Evolutionary conservation across 2,888 invertebrate genomes (phyloP).

Genomic region (Nebria salina): DNA sequence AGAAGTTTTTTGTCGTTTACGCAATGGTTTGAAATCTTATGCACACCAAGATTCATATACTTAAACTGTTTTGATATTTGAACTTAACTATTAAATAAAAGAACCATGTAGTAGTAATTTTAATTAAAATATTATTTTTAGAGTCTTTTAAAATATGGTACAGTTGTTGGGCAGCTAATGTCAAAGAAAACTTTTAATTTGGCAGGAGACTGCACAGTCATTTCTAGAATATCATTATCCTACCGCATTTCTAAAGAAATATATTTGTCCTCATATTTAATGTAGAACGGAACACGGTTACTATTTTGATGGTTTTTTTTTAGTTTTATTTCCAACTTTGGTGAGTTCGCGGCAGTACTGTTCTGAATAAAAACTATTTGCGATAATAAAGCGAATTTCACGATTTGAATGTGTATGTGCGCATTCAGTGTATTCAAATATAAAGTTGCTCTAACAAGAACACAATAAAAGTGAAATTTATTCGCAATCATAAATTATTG

Average conservation of each 20-base stretch:
- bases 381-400: background rate
- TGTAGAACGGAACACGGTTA: background rate
- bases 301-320: background rate
- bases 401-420: background rate
- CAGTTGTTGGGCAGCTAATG: no score
- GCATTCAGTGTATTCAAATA: background rate
- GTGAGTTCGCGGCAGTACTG: background rate
- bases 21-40: slow-evolving; percentile 41
- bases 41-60: slow-evolving; percentile 6
- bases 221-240: background rate
- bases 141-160: no score
- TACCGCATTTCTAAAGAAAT: background rate
- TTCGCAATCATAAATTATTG: no score
- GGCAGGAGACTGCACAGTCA: background rate
- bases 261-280: background rate
- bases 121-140: no score
- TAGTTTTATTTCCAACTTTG: background rate
- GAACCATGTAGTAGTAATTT: no score
- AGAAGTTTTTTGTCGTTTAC: background rate
- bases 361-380: background rate
- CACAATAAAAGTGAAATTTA: background rate
- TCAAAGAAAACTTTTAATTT: background rate
- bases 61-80: no score
- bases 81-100: no score
- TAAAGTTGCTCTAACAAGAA: background rate